phyloP scores from a whole-genome alignment of 2,888 invertebrate genomes.

The Chelonus formosanus region DNA sequence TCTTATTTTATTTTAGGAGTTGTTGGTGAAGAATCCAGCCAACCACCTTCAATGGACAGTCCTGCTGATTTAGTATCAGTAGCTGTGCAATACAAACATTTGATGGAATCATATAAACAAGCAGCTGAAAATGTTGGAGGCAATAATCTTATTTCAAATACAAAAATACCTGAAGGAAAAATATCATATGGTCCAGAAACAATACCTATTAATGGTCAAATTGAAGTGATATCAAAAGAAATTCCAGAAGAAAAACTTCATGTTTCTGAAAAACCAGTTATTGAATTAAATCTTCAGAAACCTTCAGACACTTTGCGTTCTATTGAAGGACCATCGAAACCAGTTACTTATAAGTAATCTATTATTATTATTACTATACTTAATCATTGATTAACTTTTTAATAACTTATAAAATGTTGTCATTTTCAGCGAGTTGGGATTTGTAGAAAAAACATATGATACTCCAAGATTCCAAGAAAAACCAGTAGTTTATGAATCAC shows the following conservation, averaged over 20 bases:
- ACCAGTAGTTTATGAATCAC: too few species aligned
- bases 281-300: constrained; percentile 63
- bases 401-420: not conserved
- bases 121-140: not conserved
- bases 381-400: constrained; percentile 17
- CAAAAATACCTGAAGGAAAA: constrained; percentile 66
- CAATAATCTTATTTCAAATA: constrained; percentile 27
- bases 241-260: constrained; percentile 68
- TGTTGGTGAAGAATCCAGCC: too few species aligned
- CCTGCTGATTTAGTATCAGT: too few species aligned
- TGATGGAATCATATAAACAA: not conserved
- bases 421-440: constrained; percentile 22
- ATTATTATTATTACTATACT: not conserved
- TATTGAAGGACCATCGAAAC: not conserved
- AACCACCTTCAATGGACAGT: too few species aligned
- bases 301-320: not conserved
- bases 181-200: constrained; percentile 68
- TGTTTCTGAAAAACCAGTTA: constrained; percentile 67
- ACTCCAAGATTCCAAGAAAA: too few species aligned
- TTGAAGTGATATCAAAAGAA: constrained; percentile 46
- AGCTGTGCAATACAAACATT: too few species aligned
- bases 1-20: too few species aligned
- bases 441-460: too few species aligned
- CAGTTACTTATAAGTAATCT: not conserved
- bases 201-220: constrained; percentile 62